These are phyloP conservation scores for Anoura caudifer DNA, from an alignment of 2,113 vertebrate genomes.

Conservation along the genomic window DNA sequence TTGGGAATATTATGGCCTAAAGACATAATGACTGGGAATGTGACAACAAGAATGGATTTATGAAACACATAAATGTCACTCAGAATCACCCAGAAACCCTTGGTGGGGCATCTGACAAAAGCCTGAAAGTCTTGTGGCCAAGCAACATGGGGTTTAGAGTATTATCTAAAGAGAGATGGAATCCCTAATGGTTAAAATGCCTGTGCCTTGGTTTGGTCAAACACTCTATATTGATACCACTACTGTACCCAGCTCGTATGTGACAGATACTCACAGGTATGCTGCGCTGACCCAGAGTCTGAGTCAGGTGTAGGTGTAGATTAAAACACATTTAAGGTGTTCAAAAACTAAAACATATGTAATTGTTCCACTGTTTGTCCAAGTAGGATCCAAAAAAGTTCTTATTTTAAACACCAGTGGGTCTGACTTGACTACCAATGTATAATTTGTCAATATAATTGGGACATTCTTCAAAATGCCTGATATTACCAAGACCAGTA, in stretches of 20 bases:
- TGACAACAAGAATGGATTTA: not conserved
- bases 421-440: not conserved
- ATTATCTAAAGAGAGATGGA: not conserved
- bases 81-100: not conserved
- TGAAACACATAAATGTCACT: not conserved
- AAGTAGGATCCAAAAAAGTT: not conserved
- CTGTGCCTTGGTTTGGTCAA: not conserved
- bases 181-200: not conserved
- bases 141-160: not conserved
- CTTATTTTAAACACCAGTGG: not conserved
- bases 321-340: not conserved
- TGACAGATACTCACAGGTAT: not conserved
- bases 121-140: not conserved
- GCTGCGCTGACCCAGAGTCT: fast-evolving
- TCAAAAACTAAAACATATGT: not conserved
- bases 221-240: not conserved
- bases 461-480: not conserved
- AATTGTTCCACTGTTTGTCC: not conserved
- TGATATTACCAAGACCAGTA: not conserved
- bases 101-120: not conserved
- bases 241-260: fast-evolving
- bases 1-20: not conserved
- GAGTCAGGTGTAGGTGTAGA: not conserved
- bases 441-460: not conserved
- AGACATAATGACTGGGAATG: not conserved